Conservation (phyloP, 2,888 invertebrate species). For the Phytoseiulus persimilis region DNA sequence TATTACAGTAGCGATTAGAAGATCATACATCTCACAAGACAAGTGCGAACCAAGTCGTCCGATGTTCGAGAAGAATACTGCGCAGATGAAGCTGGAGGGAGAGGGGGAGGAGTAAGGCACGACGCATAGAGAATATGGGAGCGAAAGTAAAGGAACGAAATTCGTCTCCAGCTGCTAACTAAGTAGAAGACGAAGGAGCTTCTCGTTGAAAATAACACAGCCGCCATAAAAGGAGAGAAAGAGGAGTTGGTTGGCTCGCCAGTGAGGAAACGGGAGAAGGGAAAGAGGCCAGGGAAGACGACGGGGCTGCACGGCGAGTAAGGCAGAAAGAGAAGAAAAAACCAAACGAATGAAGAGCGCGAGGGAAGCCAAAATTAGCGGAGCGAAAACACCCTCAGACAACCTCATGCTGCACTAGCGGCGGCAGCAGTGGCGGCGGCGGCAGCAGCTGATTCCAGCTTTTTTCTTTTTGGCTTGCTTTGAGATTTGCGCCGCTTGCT, state of each 20-base stretch:
- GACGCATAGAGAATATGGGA: not conserved
- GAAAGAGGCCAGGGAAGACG: not conserved
- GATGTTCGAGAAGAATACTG: not conserved
- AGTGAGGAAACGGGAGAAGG: not conserved
- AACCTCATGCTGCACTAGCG: not conserved
- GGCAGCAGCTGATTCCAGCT: not conserved
- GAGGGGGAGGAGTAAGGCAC: not conserved
- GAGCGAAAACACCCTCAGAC: constrained; percentile 5
- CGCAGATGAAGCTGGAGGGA: not conserved
- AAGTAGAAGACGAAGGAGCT: not conserved
- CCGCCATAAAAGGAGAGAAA: not conserved
- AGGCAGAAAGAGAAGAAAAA: not conserved
- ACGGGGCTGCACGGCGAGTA: not conserved
- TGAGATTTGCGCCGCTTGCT: not conserved
- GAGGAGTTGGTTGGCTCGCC: not conserved
- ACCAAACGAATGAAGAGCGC: constrained; percentile 5
- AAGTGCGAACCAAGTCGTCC: no score
- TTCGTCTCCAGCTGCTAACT: not conserved
- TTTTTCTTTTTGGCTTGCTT: not conserved
- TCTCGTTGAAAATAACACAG: not conserved
- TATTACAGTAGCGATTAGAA: no score
- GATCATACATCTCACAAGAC: no score
- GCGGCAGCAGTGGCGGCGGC: not conserved
- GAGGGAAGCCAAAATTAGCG: constrained; percentile 5
- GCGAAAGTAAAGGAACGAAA: not conserved